phyloP scores from a whole-genome alignment of 1,140 invertebrate species.

The Bombus huntii region DNA sequence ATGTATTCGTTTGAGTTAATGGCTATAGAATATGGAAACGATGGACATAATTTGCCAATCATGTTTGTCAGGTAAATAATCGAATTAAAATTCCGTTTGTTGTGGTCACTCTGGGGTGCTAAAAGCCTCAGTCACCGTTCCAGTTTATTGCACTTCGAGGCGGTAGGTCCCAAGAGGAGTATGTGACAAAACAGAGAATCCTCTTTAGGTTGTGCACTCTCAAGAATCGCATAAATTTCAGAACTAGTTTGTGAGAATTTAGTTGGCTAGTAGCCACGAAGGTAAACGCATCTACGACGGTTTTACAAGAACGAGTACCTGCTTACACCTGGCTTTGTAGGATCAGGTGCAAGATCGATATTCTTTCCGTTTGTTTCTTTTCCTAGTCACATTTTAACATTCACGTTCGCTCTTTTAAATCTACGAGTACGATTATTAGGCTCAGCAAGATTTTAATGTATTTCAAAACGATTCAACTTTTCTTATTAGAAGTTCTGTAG shows the following conservation, averaged over 20 bases:
- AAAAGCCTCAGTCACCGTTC: neutral
- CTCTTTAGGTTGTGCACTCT: slow-evolving; percentile 28
- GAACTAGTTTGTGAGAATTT: slow-evolving; percentile 35
- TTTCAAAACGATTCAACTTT: neutral
- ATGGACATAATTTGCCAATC: neutral
- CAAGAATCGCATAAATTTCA: slow-evolving; percentile 27
- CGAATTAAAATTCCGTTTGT: slow-evolving; percentile 6
- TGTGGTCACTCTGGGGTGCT: neutral
- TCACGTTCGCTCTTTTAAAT: neutral
- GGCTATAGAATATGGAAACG: neutral
- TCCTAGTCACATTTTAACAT: neutral
- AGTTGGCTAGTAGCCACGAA: neutral
- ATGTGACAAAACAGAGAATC: slow-evolving; percentile 27
- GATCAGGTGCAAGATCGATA: slow-evolving; percentile 7
- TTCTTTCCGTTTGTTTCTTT: neutral
- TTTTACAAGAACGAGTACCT: slow-evolving; percentile 5
- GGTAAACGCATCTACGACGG: slow-evolving; percentile 9
- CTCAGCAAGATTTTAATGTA: no score
- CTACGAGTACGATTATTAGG: neutral
- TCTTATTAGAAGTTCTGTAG: neutral
- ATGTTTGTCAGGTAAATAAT: neutral
- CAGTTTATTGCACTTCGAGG: slow-evolving; percentile 19
- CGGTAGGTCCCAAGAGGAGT: slow-evolving; percentile 11
- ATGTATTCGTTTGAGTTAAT: neutral
- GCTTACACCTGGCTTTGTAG: neutral